Conservation (phyloP, 2,113 vertebrate species). For the Nycticorax nycticorax region DNA sequence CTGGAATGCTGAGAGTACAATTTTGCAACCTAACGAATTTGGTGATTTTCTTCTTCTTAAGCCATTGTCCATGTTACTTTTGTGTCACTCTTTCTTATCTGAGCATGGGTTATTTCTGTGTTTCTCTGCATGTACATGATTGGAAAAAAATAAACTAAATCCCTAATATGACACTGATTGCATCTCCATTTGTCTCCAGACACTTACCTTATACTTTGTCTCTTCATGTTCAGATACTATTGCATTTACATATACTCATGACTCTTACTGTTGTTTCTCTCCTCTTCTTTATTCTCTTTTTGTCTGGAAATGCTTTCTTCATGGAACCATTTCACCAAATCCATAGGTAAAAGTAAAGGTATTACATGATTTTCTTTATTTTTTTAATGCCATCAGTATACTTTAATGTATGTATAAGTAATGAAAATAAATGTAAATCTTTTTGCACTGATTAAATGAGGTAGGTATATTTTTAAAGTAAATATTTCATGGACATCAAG, state of each 20-base stretch:
- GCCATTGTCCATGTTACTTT: constrained; percentile 40
- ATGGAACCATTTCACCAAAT: constrained; percentile 98
- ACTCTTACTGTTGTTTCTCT: constrained; percentile 89
- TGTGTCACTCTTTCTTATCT: constrained; percentile 46
- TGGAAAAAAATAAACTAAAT: constrained; percentile 41
- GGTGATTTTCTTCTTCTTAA: constrained; percentile 5
- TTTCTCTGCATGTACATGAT: constrained; percentile 73
- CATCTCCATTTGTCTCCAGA: constrained; percentile 65
- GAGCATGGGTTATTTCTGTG: constrained; percentile 71
- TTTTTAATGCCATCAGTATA: constrained; percentile 65
- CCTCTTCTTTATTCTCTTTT: constrained; percentile 83
- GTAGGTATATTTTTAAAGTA: constrained; percentile 80
- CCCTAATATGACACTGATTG: constrained; percentile 20
- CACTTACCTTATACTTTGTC: constrained; percentile 62
- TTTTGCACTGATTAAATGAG: constrained; percentile 63
- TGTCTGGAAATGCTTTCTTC: constrained; percentile 93
- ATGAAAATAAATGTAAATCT: constrained; percentile 71
- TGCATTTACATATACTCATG: constrained; percentile 78
- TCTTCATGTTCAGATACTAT: constrained; percentile 70
- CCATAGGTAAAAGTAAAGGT: constrained; percentile 99
- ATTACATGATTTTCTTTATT: constrained; percentile 81
- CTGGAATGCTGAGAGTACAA: constrained; percentile 72
- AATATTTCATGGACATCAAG: constrained; percentile 64
- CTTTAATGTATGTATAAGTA: constrained; percentile 62
- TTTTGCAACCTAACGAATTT: constrained; percentile 43